Evolutionary conservation across 1,140 invertebrate species (phyloP).

Genomic region (Plectrocnemia conspersa): DNA sequence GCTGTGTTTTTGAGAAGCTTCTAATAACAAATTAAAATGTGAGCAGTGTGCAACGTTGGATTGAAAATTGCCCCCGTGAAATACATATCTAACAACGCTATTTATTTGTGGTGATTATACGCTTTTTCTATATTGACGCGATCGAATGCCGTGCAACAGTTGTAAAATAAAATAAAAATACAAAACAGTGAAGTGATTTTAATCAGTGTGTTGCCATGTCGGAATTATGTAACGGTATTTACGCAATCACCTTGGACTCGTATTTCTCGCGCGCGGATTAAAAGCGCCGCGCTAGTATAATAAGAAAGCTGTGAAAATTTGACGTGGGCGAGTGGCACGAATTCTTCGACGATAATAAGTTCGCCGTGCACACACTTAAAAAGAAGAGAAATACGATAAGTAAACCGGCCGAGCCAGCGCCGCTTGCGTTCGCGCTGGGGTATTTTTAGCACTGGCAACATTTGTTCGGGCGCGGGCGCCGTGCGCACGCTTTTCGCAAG

Average conservation of each 20-base stretch:
- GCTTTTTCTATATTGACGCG: background rate
- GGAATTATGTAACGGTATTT: conserved; percentile 20
- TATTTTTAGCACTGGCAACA: conserved; percentile 18
- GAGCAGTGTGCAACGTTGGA: conserved; percentile 4
- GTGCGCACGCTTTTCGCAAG: conserved; percentile 12
- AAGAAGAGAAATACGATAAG: conserved; percentile 25
- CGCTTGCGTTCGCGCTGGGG: conserved; percentile 2
- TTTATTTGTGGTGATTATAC: background rate
- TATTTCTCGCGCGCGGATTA: conserved; percentile 8
- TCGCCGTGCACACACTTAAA: conserved; percentile 12
- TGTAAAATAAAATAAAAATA: background rate
- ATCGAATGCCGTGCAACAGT: background rate
- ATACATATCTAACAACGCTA: conserved; percentile 9
- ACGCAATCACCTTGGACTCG: conserved; percentile 16
- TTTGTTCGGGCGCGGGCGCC: conserved; percentile 4
- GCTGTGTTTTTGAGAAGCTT: conserved; percentile 19
- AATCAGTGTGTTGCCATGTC: background rate
- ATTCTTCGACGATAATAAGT: conserved; percentile 23
- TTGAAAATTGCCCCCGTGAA: background rate
- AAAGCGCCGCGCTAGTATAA: background rate
- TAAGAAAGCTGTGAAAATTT: conserved; percentile 19
- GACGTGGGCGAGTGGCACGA: conserved; percentile 23
- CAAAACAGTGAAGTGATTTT: background rate
- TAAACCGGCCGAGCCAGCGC: conserved; percentile 15
- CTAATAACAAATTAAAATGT: conserved; percentile 14